Conservation (phyloP, 64 coral and sea anemone genomes). For the Hydrozoanthus tunicans region DNA sequence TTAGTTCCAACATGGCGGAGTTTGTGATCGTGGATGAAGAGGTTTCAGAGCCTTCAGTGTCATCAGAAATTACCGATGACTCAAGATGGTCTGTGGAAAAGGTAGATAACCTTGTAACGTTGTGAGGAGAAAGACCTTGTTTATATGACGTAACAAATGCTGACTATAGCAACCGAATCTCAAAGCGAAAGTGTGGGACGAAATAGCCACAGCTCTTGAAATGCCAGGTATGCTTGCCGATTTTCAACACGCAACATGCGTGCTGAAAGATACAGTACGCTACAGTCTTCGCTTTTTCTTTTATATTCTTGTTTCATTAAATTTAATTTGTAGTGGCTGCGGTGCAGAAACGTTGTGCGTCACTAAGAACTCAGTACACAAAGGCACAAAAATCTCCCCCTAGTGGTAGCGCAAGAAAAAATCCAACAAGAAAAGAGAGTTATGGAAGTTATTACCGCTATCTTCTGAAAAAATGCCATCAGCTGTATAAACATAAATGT, state of each 20-base stretch:
- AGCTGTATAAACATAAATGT: neutral
- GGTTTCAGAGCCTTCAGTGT: too few relatives aligned
- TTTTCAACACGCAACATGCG: too few relatives aligned
- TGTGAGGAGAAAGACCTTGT: neutral
- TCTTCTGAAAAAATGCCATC: too few relatives aligned
- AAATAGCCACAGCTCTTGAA: conserved; percentile 24
- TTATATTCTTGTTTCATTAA: conserved; percentile 15
- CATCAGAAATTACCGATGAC: neutral
- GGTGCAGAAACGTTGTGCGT: conserved; percentile 3
- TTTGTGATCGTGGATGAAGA: too few relatives aligned
- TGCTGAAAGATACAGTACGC: conserved; percentile 3
- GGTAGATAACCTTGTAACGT: conserved; percentile 4
- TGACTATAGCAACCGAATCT: conserved; percentile 21
- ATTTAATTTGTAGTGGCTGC: neutral
- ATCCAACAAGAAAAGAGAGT: neutral
- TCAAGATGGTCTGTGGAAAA: neutral
- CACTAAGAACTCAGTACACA: neutral
- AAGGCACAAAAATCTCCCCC: neutral
- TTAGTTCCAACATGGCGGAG: too few relatives aligned
- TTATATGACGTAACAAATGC: neutral
- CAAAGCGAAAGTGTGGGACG: conserved; percentile 12
- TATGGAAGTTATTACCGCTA: neutral
- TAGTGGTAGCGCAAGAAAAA: neutral
- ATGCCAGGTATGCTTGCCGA: conserved; percentile 30
- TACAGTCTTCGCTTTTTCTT: conserved; percentile 4